phyloP scores from a whole-genome alignment of 2,888 invertebrate genomes.

The Spisula solida region DNA sequence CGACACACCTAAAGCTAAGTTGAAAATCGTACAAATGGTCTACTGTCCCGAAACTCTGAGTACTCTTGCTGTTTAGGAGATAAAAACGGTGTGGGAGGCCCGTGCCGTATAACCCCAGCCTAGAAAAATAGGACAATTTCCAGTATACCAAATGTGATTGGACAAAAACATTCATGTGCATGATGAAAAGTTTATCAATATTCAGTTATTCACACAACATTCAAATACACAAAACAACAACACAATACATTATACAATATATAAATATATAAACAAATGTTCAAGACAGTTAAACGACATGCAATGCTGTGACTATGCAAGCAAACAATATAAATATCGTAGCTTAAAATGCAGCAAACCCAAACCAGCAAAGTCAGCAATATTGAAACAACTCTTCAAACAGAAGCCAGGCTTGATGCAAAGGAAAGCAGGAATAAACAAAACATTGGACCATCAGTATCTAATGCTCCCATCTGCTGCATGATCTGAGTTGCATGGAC shows the following conservation, averaged over 20 bases:
- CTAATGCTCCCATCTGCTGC: no score
- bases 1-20: constrained; percentile 72
- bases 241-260: no score
- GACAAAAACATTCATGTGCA: not conserved
- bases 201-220: not conserved
- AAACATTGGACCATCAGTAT: no score
- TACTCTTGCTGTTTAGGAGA: constrained; percentile 85
- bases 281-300: not conserved
- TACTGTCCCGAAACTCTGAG: constrained; percentile 75
- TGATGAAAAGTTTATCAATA: not conserved
- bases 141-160: constrained; percentile 29
- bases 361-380: not conserved
- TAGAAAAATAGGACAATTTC: constrained; percentile 70
- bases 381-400: not conserved
- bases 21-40: constrained; percentile 77
- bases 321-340: not conserved
- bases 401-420: no score
- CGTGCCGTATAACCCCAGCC: constrained; percentile 83
- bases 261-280: no score
- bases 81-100: constrained; percentile 82
- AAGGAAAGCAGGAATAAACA: no score
- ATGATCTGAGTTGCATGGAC: no score
- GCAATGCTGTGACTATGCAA: not conserved
- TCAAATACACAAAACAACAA: no score
- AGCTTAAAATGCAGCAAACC: not conserved